Conservation (phyloP, 2,797 vertebrate genomes). For the Philypnodon macrostomus region DNA sequence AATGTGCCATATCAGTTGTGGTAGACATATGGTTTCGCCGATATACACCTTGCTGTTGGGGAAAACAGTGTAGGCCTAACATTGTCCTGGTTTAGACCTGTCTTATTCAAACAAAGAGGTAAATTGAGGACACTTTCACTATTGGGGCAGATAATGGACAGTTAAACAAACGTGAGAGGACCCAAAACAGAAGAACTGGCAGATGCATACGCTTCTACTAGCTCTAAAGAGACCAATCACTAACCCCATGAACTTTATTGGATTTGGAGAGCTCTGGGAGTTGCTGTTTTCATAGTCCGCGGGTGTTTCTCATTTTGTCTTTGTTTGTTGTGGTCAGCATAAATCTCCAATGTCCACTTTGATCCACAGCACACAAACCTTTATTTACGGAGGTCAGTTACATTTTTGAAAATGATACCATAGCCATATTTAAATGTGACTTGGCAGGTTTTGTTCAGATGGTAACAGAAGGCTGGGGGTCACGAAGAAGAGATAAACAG, state of each 20-base stretch:
- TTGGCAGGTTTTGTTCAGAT: conserved; percentile 18
- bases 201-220: conserved; percentile 26
- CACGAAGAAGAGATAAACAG: conserved; percentile 19
- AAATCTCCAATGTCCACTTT: conserved; percentile 50
- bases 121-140: neutral
- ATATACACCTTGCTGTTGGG: too few relatives aligned
- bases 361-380: conserved; percentile 34
- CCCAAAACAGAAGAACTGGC: conserved; percentile 32
- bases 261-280: conserved; percentile 28
- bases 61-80: too few relatives aligned
- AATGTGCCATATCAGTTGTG: too few relatives aligned
- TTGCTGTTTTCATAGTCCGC: conserved; percentile 35
- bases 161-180: too few relatives aligned
- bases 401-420: conserved; percentile 41
- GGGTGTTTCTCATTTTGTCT: conserved; percentile 62
- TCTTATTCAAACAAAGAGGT: too few relatives aligned
- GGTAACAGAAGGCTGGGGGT: conserved; percentile 1
- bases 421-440: conserved; percentile 50
- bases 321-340: conserved; percentile 50
- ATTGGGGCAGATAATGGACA: neutral
- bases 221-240: conserved; percentile 15
- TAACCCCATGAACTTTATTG: conserved; percentile 34
- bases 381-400: conserved; percentile 36
- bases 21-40: too few relatives aligned
- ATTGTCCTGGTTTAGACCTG: too few relatives aligned